These are phyloP conservation scores for Calypte anna DNA, from an alignment of 2,113 vertebrate genomes.

Conservation along the genomic window DNA sequence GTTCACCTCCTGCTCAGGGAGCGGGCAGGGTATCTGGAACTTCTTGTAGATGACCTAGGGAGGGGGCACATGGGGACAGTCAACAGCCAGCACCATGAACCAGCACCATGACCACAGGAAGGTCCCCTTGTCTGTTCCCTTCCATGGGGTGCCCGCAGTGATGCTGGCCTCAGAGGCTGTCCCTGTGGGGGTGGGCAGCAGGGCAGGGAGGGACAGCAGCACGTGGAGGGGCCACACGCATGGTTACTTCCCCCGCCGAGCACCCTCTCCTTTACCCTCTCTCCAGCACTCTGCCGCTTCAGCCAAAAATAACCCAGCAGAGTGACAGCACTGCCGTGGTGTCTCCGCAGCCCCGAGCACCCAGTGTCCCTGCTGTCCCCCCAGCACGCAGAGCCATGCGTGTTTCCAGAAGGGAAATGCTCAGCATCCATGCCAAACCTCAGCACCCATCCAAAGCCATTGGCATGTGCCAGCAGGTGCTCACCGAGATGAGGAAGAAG, in stretches of 20 bases:
- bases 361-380: neutral
- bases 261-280: neutral
- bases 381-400: neutral
- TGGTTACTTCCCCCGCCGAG: neutral
- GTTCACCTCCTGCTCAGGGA: conserved; percentile 79
- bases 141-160: rapidly evolving
- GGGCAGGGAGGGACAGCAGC: neutral
- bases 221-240: neutral
- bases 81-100: rapidly evolving
- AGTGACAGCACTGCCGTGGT: neutral
- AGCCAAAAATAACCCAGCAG: conserved; percentile 54
- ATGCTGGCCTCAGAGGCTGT: neutral
- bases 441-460: neutral
- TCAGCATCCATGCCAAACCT: neutral
- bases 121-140: neutral
- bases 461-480: neutral
- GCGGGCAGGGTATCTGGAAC: conserved; percentile 91
- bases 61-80: rapidly evolving
- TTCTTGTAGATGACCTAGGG: conserved; percentile 95
- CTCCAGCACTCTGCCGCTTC: neutral
- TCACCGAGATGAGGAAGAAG: conserved; percentile 93
- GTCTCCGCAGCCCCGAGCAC: neutral
- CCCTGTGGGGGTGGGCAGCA: neutral
- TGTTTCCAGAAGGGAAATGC: neutral
- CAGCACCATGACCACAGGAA: rapidly evolving